Conservation (phyloP, 2,113 vertebrate species). For the Corapipo altera region DNA sequence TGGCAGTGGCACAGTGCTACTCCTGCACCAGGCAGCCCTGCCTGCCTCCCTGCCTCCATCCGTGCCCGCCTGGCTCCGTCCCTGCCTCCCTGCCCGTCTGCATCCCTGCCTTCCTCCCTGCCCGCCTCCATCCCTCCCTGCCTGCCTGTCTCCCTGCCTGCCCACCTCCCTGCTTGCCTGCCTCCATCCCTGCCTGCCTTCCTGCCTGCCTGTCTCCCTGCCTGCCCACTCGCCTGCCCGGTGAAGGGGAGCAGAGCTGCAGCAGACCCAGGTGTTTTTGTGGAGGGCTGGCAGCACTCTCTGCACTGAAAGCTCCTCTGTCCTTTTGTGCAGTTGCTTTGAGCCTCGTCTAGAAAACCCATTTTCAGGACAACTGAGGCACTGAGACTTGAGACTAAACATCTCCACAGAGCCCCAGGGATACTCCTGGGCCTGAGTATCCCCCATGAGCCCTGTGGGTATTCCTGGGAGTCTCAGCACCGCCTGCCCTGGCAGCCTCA, state of each 20-base stretch:
- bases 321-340: background rate
- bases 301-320: background rate
- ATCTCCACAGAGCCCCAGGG: background rate
- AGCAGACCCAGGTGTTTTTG: fast-evolving
- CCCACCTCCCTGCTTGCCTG: background rate
- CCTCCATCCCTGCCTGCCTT: background rate
- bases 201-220: background rate
- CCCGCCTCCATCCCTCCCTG: background rate
- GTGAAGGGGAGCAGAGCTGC: background rate
- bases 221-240: background rate
- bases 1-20: background rate
- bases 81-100: background rate
- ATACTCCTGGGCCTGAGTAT: background rate
- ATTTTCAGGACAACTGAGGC: background rate
- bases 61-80: background rate
- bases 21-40: background rate
- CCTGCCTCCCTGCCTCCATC: background rate
- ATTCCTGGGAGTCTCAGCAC: background rate
- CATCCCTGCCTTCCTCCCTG: background rate
- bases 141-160: background rate
- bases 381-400: background rate
- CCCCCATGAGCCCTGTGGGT: fast-evolving
- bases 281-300: background rate
- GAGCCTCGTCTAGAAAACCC: background rate
- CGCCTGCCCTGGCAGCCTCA: background rate